A percentile compares a stretch with the other conserved stretches of the same genome.
These are phyloP conservation scores for Palythoa caribaeorum DNA, from an alignment of 92 coral and sea anemone species.

Conservation along the genomic window DNA sequence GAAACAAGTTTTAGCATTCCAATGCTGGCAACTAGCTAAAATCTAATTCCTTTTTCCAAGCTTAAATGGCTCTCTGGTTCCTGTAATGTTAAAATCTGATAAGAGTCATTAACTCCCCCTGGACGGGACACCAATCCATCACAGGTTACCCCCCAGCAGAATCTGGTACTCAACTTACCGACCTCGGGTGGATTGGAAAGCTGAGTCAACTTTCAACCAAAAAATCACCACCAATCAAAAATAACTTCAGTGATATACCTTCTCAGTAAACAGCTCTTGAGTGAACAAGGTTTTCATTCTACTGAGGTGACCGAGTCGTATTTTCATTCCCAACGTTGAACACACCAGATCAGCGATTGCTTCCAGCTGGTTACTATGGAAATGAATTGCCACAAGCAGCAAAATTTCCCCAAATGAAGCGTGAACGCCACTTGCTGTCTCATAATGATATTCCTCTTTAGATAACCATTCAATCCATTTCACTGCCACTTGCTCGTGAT, in stretches of 20 bases:
- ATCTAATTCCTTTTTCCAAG: too few species aligned
- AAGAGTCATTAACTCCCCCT: too few species aligned
- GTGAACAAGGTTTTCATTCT: conserved; percentile 90
- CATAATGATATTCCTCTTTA: conserved; percentile 89
- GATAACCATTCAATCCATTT: conserved; percentile 92
- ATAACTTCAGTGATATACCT: conserved; percentile 52
- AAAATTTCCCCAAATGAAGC: conserved; percentile 97
- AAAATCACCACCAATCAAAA: background rate
- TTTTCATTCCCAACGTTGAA: conserved; percentile 90
- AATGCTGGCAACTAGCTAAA: too few species aligned
- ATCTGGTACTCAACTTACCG: too few species aligned
- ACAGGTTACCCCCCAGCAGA: too few species aligned
- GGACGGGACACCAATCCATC: too few species aligned
- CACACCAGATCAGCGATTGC: conserved; percentile 93
- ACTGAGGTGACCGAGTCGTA: conserved; percentile 83
- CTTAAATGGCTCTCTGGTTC: too few species aligned
- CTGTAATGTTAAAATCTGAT: too few species aligned
- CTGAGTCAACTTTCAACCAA: too few species aligned
- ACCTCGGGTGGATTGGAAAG: too few species aligned
- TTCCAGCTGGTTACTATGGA: conserved; percentile 94
- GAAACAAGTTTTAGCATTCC: too few species aligned
- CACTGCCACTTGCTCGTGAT: conserved; percentile 83
- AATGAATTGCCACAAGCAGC: conserved; percentile 91
- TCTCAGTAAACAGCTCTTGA: conserved; percentile 95
- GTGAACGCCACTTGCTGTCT: conserved; percentile 90